phyloP scores from a whole-genome alignment of 2,888 invertebrate species.

The Eilema depressum region DNA sequence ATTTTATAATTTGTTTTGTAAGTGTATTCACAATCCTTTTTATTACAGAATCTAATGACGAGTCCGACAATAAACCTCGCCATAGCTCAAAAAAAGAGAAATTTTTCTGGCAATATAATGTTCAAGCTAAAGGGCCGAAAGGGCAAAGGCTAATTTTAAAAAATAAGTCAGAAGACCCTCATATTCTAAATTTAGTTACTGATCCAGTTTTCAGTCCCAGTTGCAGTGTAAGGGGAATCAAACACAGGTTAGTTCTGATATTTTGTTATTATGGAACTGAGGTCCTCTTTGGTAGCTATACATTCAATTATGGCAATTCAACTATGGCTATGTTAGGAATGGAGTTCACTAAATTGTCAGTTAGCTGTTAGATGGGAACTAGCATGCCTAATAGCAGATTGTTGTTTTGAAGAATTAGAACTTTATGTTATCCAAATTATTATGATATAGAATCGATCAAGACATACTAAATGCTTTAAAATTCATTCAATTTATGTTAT shows the following conservation, averaged over 20 bases:
- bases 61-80: conserved; percentile 82
- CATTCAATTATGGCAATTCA: no score
- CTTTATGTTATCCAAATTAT: no score
- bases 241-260: conserved; percentile 89
- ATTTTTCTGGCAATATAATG: conserved; percentile 99
- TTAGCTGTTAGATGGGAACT: no score
- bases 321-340: no score
- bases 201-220: conserved; percentile 98
- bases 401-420: no score
- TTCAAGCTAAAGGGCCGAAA: conserved; percentile 99
- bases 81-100: conserved; percentile 90
- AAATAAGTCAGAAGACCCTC: conserved; percentile 96
- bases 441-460: no score
- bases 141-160: conserved; percentile 95
- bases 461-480: no score
- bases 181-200: conserved; percentile 95
- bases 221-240: conserved; percentile 96
- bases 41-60: conserved; percentile 89
- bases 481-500: no score
- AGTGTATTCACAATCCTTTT: not conserved
- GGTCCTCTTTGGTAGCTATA: not conserved
- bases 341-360: no score
- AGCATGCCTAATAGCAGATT: no score
- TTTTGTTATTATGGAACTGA: not conserved
- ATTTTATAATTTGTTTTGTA: not conserved